phyloP scores from a whole-genome alignment of 1,140 invertebrate genomes.

The Sycobia sp. region DNA sequence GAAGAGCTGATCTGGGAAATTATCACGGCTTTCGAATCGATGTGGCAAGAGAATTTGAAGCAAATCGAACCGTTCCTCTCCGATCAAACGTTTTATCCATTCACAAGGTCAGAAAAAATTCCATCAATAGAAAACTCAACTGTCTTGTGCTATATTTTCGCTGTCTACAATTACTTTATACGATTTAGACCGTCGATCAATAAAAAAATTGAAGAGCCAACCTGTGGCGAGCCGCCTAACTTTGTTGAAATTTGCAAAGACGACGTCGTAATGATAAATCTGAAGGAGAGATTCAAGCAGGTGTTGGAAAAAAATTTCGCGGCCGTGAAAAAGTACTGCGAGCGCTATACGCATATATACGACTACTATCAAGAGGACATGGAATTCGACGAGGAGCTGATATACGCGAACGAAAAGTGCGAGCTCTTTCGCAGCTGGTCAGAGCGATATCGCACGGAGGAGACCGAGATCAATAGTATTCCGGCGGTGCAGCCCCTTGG shows the following conservation, averaged over 20 bases:
- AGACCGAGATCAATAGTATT: conserved; percentile 67
- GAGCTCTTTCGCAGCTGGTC: conserved; percentile 66
- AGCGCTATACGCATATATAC: conserved; percentile 70
- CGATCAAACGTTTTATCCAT: conserved; percentile 61
- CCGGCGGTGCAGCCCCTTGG: conserved; percentile 68
- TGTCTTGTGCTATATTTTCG: background rate
- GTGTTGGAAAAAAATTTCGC: conserved; percentile 67
- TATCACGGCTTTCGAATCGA: conserved; percentile 61
- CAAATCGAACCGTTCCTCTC: conserved; percentile 66
- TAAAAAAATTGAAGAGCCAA: conserved; percentile 71
- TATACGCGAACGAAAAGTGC: conserved; percentile 60
- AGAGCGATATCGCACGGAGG: conserved; percentile 67
- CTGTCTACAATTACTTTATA: conserved; percentile 46
- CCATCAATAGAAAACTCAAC: too few relatives aligned
- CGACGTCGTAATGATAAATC: conserved; percentile 65
- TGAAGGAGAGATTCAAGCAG: conserved; percentile 63
- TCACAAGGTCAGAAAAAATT: conserved; percentile 59
- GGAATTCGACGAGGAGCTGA: conserved; percentile 63
- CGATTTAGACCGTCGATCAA: conserved; percentile 77
- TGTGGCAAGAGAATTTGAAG: conserved; percentile 66
- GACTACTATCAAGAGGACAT: conserved; percentile 75
- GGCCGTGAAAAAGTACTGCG: conserved; percentile 67
- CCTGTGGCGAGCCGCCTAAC: conserved; percentile 69
- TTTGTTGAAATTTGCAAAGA: conserved; percentile 69
- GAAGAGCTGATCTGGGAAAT: conserved; percentile 61